Evolutionary conservation across 2,888 invertebrate species (phyloP), one percentile per base, ranked within the genome.

Genomic region (Lasius platythorax): DNA sequence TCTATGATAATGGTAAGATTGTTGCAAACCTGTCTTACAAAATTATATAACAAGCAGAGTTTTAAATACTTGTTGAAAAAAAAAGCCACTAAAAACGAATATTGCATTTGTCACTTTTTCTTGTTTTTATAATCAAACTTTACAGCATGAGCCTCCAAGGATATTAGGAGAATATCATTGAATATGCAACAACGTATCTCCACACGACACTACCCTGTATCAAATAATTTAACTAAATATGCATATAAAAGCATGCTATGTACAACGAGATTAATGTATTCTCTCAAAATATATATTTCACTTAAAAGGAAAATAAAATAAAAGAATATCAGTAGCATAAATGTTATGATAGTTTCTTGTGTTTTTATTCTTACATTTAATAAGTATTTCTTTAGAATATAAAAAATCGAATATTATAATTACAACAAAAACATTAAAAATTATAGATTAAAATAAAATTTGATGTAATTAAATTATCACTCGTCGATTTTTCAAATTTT

Each of bases 101-200:
- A 72, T 61, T 79, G 73, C 46, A 61, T 12, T 73, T 63, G 46
- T 37, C 79, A 79, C 73, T 79, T 63, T 73, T 73, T 72, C 46
- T 33, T 37, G 23, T 72, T 79, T 72, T 72, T 79, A 28, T 73
- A 72, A 79, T 63, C 73, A 61, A 79, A 79, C 73, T 79, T 79
- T 79, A 28, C 12, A 58, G 18, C 46, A 11, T 23, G 23, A 58
- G 28, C 8, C 46, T 50, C 78, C 28, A 72, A 63, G 28, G 66
- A 37, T 46, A 73, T 76, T 30, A 23, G 23, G 18, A 3, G 33
- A 70, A 70, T 70, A 43, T 79, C 23, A 46, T 73, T 79, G 73
- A 79, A 72, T 73, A 79, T 63, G 73, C 23, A 46, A 79, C 43
- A 70, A 79, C 43, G 43, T 58, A 58, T 12, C 53, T 43, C 33